phyloP scores from a whole-genome alignment of 2,888 invertebrate species.

The Nephrotoma guestfalica region DNA sequence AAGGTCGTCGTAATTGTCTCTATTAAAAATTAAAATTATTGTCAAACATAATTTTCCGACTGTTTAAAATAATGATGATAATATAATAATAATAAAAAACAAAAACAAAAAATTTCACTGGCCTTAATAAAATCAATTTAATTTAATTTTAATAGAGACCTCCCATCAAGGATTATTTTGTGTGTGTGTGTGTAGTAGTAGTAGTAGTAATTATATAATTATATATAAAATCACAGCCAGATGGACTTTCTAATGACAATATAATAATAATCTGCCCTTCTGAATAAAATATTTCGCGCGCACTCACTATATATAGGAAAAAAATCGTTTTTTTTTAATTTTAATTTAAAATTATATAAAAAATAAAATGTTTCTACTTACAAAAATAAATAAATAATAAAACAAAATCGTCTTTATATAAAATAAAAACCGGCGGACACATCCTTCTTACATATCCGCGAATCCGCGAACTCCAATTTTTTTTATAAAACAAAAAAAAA shows the following conservation, averaged over 20 bases:
- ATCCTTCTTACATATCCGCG: background rate
- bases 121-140: background rate
- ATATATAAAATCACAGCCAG: background rate
- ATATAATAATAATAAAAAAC: background rate
- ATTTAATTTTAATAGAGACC: background rate
- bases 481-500: background rate
- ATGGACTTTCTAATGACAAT: background rate
- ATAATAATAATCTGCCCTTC: background rate
- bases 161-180: background rate
- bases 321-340: background rate
- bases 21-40: background rate
- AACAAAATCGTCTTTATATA: background rate
- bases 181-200: too few relatives aligned
- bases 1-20: background rate
- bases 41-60: background rate
- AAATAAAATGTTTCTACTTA: background rate
- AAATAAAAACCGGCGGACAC: background rate
- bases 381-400: background rate
- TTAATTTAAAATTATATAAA: background rate
- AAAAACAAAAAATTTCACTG: background rate
- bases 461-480: background rate
- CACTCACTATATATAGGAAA: background rate
- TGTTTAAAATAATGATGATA: background rate
- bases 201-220: background rate
- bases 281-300: background rate